Percentiles rank a stretch among this genome's conserved stretches.
phyloP scores from a whole-genome alignment of 2,888 invertebrate species.

The Melieria omissa region DNA sequence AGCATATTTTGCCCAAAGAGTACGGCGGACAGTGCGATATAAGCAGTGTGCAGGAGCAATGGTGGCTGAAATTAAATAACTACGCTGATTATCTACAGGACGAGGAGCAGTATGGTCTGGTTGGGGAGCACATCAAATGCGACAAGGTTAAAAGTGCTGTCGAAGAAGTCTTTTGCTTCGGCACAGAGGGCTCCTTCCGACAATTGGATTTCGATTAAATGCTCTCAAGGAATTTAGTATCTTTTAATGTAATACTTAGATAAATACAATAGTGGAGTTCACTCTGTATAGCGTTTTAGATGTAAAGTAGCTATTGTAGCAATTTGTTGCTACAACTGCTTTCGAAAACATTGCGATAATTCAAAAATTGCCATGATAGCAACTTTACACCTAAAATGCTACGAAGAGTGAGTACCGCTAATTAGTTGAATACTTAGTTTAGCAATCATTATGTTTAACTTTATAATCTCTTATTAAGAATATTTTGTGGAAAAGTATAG shows the following conservation, averaged over 20 bases:
- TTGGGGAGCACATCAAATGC: slow-evolving; percentile 40
- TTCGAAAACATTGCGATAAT: too few species aligned
- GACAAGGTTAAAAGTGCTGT: slow-evolving; percentile 49
- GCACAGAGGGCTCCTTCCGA: slow-evolving; percentile 64
- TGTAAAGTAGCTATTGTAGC: too few species aligned
- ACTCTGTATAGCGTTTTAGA: too few species aligned
- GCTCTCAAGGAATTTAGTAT: not conserved
- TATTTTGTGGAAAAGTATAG: too few species aligned
- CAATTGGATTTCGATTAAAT: slow-evolving; percentile 63
- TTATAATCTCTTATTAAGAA: too few species aligned
- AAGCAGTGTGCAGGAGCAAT: slow-evolving; percentile 41
- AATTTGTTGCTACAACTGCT: too few species aligned
- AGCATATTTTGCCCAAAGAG: slow-evolving; percentile 73
- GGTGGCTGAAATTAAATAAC: slow-evolving; percentile 48
- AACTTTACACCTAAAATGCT: too few species aligned
- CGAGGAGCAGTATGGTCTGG: slow-evolving; percentile 47
- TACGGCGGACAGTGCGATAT: slow-evolving; percentile 69
- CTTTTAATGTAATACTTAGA: not conserved
- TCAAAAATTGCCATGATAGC: too few species aligned
- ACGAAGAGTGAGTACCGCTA: too few species aligned
- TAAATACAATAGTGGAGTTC: too few species aligned
- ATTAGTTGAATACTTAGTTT: too few species aligned
- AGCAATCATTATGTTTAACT: too few species aligned
- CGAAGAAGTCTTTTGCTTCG: slow-evolving; percentile 47
- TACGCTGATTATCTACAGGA: slow-evolving; percentile 50